Conservation (phyloP, 2,113 vertebrate species). For the Ophthalmolycus amberensis region DNA sequence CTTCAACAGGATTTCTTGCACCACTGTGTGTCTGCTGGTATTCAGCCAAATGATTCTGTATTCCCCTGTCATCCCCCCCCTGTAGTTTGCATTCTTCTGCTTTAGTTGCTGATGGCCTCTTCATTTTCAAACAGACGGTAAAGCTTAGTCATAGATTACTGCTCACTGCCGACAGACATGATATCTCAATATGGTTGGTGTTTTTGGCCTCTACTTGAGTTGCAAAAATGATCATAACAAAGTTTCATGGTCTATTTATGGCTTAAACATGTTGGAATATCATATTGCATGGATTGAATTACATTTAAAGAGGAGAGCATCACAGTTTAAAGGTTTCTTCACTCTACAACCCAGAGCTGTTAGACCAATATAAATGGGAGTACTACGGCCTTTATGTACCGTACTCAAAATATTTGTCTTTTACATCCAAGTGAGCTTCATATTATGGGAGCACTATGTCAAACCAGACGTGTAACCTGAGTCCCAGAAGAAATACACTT, state of each 20-base stretch:
- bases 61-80: slow-evolving; percentile 17
- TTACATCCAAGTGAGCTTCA: slow-evolving; percentile 23
- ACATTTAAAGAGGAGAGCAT: background rate
- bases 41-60: slow-evolving; percentile 45
- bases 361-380: background rate
- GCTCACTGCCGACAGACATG: slow-evolving; percentile 45
- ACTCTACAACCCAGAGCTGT: slow-evolving; percentile 9
- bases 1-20: slow-evolving; percentile 51
- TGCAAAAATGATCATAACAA: slow-evolving; percentile 51
- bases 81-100: slow-evolving; percentile 10
- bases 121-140: background rate
- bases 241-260: slow-evolving; percentile 43
- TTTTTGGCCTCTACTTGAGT: slow-evolving; percentile 49
- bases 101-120: slow-evolving; percentile 11
- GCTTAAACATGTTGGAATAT: slow-evolving; percentile 44
- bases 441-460: slow-evolving; percentile 37
- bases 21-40: slow-evolving; percentile 34
- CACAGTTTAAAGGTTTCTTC: background rate
- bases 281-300: slow-evolving; percentile 22
- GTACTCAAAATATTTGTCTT: slow-evolving; percentile 37
- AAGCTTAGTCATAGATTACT: slow-evolving; percentile 33
- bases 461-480: slow-evolving; percentile 41
- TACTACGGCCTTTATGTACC: slow-evolving; percentile 1
- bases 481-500: slow-evolving; percentile 22
- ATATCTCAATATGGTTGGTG: slow-evolving; percentile 27